Evolutionary conservation across 2,888 invertebrate species (phyloP).

Genomic region (Drosophila mimica): DNA sequence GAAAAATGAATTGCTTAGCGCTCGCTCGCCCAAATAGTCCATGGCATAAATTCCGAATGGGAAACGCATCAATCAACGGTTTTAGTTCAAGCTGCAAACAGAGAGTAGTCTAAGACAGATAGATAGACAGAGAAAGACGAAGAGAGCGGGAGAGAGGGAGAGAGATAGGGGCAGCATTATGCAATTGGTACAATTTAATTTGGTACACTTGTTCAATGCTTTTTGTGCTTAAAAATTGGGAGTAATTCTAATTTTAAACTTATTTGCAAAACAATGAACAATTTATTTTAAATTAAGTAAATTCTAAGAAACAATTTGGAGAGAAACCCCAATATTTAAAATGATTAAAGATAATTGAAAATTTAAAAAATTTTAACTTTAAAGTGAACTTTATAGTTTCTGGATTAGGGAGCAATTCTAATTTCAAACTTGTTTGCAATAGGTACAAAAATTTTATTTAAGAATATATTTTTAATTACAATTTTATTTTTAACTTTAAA

Average conservation of each 20-base stretch:
- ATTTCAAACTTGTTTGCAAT: background rate
- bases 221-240: background rate
- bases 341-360: background rate
- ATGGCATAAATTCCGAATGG: conserved; percentile 81
- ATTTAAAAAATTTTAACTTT: background rate
- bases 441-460: too few species aligned
- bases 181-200: background rate
- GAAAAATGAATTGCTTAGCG: conserved; percentile 77
- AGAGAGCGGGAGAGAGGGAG: background rate
- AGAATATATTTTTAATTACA: background rate
- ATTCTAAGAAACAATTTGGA: background rate
- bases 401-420: background rate
- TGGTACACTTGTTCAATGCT: background rate
- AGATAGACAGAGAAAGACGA: background rate
- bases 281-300: background rate
- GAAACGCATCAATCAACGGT: conserved; percentile 79
- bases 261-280: background rate
- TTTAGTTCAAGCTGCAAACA: conserved; percentile 52
- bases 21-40: conserved; percentile 74
- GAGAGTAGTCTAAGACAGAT: conserved; percentile 22
- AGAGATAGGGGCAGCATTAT: background rate
- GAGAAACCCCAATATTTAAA: too few species aligned
- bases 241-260: background rate
- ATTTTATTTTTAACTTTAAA: background rate
- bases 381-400: background rate